Evolutionary conservation across 2,888 invertebrate species (phyloP), one percentile per base, ranked within the genome.

Genomic region (Ennomos quercinarius): DNA sequence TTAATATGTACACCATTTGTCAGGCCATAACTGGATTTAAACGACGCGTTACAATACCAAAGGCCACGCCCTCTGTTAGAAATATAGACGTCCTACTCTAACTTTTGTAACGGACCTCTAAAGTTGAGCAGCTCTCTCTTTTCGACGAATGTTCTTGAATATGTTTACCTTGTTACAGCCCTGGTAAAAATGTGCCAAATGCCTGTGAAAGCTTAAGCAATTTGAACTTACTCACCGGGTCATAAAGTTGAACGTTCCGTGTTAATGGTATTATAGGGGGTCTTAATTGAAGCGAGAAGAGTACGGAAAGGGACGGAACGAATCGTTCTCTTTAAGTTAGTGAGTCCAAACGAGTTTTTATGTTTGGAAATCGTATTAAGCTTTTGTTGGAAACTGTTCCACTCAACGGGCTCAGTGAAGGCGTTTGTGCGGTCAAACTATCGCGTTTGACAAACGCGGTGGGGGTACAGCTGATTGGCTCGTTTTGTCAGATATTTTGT

Each of bases 301-400:
- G 64, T 73, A 67, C 61, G 64, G 89, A 90, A 81, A 86, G 84
- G 78, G 91, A 91, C 77, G 80, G 86, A 82, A 78, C 82, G 81
- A 85, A 81, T 82, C 81, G 83, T 88, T 87, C 84, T 81, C 87
- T 85, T 89, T 86, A 90, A 90, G 89, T 91, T 91, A 89, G 89
- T 87, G 86, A 87, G 86, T 87, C 87, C 87, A 88, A 91, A 91
- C 91, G 90, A 89, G 92, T 92, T 92, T 91, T 92, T 92, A 89
- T 91, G 91, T 91, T 92, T 86, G 89, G 89, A 91, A 92, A 92
- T 92, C 90, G 91, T 89, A 92, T 91, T 92, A 92, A 90, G 91
- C 91, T 92, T 91, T 92, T 92, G 92, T 92, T 90, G 88, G 91
- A 83, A 91, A 91, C 87, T 90, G 92, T 91, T 88, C 85, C 89